Base-by-base conservation (phyloP, 2,888 invertebrate genomes). In the Lasioglossum malachurum region DNA sequence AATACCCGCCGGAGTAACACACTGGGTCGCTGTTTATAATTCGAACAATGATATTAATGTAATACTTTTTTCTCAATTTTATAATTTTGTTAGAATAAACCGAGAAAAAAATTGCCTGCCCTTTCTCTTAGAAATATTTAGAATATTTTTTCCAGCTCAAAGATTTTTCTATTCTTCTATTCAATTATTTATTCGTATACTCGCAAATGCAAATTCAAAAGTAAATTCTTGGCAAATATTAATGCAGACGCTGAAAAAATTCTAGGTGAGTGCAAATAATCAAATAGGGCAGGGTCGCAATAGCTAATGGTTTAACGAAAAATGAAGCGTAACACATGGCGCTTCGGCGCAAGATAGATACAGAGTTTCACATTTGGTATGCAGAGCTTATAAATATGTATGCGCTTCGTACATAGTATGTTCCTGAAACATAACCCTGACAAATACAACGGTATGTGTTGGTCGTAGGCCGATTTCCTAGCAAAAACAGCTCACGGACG, bases 331-430 rank as follows among this genome's bases (percentile, higher is more conserved):
- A 35, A 35, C 31, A 67, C 19, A 67, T 35, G 35, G 67, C 27
- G 67, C 67, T 19, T 19, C 27, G 16, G 35, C 27, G 27, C 27
- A 44, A 78, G 53, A 41, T n/a, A 44, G 19, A 35, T 73, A n/a
- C 31, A 23, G 16, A n/a, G 57, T 44, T 53, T 38, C 53, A 27
- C 5, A 67, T 67, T 35, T 67, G 35, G 38, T 71, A 64, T n/a
- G 67, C 57, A 73, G 74, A 73, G 72, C 83, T 14, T 76, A 79
- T 83, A 76, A 83, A 85, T 83, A 80, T 76, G 73, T 85, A 85
- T 60, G 60, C 60, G 60, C 14, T 76, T n/a, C 38, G 27, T 19
- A 57, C n/a, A 49, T 57, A n/a, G 64, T 38, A 83, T 41, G 23
- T 35, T 35, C 35, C 41, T 74, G 49, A 74, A 80, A 64, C 73